Base-by-base conservation (phyloP, 2,888 invertebrate genomes). In the Charanyca ferruginea region DNA sequence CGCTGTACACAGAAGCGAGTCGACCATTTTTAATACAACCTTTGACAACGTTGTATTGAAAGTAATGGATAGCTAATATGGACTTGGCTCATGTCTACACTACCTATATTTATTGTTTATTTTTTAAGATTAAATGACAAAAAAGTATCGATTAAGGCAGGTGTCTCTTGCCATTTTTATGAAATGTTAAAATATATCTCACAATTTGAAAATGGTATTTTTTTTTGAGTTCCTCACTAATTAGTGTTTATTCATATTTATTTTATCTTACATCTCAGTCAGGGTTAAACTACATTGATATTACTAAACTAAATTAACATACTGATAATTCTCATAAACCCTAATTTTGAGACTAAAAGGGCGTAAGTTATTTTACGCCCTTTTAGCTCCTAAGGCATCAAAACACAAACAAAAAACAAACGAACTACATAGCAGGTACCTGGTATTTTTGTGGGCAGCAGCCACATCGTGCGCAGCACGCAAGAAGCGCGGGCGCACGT, bases 361-460 rank as follows among this genome's bases (percentile, higher is more conserved):
- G 11, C 23, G 23, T 42, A 42, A 48, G 18, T 8, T n/a, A 3
- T 0, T 22, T 64, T 63, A 38, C 47, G n/a, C 52, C 22, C 32
- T 52, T 41, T 57, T 9, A 38, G 16, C 0, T 2, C 2, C 1
- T 44, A 71, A 41, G 20, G 49, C 49, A 73, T 32, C 66, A 53
- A n/a, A n/a, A n/a, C 53, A 69, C 28, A 45, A 25, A 32, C 38
- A 48, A 23, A 35, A 48, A 23, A 35, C 53, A 58, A 65, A 52
- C 59, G 42, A 66, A 73, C 78, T 49, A 67, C 51, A 94, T 6
- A 55, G 66, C 78, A 66, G 77, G 55, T 96, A 98, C 98, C 98
- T 98, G 98, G 94, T 98, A 98, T 91, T 98, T 97, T 91, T 98
- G 98, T 45, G 98, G 98, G 90, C 98, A 98, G 93, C 98, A 98